These are phyloP conservation scores for Gambusia affinis DNA, from an alignment of 2,113 vertebrate genomes.

Conservation along the genomic window DNA sequence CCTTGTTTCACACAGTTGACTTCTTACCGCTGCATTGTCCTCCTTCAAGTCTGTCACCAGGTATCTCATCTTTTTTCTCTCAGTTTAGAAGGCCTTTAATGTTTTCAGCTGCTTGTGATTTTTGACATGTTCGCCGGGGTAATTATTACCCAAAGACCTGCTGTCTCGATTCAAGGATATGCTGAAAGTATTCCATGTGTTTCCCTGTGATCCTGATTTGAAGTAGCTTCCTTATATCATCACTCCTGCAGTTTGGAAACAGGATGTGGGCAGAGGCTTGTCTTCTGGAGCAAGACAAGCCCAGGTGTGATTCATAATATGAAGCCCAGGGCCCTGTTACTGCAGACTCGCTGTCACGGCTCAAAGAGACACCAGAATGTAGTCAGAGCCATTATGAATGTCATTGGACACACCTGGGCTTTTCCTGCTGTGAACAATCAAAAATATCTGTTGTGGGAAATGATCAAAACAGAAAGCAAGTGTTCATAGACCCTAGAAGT, in stretches of 20 bases:
- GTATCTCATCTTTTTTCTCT: not conserved
- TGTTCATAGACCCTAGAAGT: too few species aligned
- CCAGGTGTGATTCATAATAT: constrained; percentile 27
- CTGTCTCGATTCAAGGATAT: not conserved
- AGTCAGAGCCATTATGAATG: constrained; percentile 28
- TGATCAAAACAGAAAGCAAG: constrained; percentile 17
- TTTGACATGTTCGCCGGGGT: constrained; percentile 12
- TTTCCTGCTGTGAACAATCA: constrained; percentile 21
- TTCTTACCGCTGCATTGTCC: constrained; percentile 10
- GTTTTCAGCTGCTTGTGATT: constrained; percentile 22
- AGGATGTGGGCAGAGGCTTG: too few species aligned
- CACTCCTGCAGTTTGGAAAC: too few species aligned
- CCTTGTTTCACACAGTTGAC: not conserved
- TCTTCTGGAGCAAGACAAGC: not conserved
- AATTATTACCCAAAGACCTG: constrained; percentile 10
- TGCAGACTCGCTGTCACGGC: constrained; percentile 11
- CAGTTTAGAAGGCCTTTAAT: constrained; percentile 3
- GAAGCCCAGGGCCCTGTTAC: not conserved
- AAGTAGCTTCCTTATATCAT: constrained; percentile 1
- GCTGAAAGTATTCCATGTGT: constrained; percentile 2
- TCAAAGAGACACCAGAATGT: constrained; percentile 20
- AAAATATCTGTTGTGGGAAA: constrained; percentile 13
- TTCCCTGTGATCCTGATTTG: not conserved
- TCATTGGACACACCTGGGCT: constrained; percentile 36
- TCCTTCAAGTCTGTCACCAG: constrained; percentile 2